Evolutionary conservation across 2,797 vertebrate genomes (phyloP), one percentile per base, ranked within the genome.

Genomic region (Caiman crocodilus): DNA sequence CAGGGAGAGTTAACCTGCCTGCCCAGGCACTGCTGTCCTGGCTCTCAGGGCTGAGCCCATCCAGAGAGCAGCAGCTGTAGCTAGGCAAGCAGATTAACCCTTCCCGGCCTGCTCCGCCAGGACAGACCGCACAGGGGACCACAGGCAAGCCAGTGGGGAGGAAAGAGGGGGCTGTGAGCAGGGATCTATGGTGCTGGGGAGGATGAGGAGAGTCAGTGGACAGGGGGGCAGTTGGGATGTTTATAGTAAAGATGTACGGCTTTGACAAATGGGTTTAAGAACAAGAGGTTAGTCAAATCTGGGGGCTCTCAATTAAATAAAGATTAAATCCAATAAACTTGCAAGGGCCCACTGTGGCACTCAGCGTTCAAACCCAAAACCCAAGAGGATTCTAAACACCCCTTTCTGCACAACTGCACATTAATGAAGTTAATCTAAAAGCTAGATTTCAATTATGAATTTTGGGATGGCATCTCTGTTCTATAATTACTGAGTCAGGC

Each of bases 361-460:
- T 93, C 13, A 1, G 90, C 85, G 89, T 92, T 96, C 77, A 95
- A 97, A 97, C 90, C 82, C 93, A 96, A 95, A 97, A 97, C 90
- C 82, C 93, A 96, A 91, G 92, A 92, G 93, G 96, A 95, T 95
- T 97, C 97, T 97, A 97, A 98, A 94, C 94, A 93, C 35, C 82
- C 79, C 58, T 85, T 93, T 87, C 93, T 94, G 96, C 96, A 96
- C 90, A 95, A 88, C 88, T 94, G 93, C 93, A 96, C 96, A 94
- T 90, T 97, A 97, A 97, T 91, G 90, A 97, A 97, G 85, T 96
- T 97, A 97, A 97, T 97, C 89, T 96, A 95, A 97, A 97, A 91
- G 92, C 93, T 97, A 97, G 95, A 95, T 97, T 97, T 98, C 96
- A 98, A 93, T 96, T 97, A 96, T 94, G 94, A 98, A 95, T 97